Conservation (phyloP, 2,113 vertebrate genomes). For the Numida meleagris region DNA sequence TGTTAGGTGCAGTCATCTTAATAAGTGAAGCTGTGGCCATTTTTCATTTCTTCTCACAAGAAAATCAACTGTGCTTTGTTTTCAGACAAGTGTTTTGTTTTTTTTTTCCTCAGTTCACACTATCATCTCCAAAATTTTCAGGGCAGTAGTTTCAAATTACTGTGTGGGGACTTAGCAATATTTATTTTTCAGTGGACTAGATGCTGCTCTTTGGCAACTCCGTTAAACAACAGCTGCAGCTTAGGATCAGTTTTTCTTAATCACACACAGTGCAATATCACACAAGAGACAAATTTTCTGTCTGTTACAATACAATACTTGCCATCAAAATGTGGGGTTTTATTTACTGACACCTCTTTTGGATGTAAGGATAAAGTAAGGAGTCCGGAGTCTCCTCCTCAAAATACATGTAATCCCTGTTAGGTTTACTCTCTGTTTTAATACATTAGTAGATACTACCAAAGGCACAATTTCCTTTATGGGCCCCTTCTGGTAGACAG, state of each 20-base stretch:
- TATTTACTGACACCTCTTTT: not conserved
- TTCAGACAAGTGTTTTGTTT: not conserved
- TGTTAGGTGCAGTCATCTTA: not conserved
- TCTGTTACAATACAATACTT: not conserved
- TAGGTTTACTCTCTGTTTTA: not conserved
- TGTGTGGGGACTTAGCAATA: not conserved
- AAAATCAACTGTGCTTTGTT: not conserved
- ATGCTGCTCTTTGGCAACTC: not conserved
- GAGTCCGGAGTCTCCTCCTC: not conserved
- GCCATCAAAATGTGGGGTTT: not conserved
- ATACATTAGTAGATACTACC: not conserved
- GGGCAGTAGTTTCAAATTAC: conserved; percentile 10
- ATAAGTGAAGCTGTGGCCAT: not conserved
- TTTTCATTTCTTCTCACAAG: not conserved
- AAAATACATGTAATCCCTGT: not conserved
- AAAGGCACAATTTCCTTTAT: not conserved
- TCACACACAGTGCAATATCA: not conserved
- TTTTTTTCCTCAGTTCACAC: not conserved
- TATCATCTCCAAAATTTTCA: not conserved
- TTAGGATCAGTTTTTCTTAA: conserved; percentile 7
- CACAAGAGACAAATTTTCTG: not conserved
- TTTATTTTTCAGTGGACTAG: conserved; percentile 16
- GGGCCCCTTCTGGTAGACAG: not conserved
- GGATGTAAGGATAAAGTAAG: not conserved
- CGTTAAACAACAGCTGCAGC: conserved; percentile 17